A percentile compares a stretch with the other conserved stretches of the same genome.
Conservation (phyloP, 2,797 vertebrate genomes). For the Gymnodraco acuticeps region DNA sequence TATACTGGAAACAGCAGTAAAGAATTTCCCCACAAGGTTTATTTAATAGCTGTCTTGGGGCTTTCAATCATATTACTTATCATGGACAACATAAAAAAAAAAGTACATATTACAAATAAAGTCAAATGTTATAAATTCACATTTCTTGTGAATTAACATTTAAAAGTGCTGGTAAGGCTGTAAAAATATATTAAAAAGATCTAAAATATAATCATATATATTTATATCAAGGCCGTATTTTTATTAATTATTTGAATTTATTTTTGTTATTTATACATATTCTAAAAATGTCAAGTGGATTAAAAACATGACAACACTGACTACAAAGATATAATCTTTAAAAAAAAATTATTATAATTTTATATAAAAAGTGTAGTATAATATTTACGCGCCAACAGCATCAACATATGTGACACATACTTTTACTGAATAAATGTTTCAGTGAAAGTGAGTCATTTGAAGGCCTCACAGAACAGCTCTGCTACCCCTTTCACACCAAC, state of each 20-base stretch:
- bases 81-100: neutral
- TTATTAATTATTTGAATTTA: neutral
- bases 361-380: neutral
- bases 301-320: neutral
- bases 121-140: too few species aligned
- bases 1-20: neutral
- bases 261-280: neutral
- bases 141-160: too few species aligned
- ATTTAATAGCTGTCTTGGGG: neutral
- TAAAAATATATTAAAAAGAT: too few species aligned
- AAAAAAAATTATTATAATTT: neutral
- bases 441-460: slow-evolving; percentile 29
- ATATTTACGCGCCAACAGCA: neutral
- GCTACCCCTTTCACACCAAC: too few species aligned
- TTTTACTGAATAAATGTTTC: slow-evolving; percentile 25
- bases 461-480: slow-evolving; percentile 25
- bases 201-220: too few species aligned
- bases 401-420: neutral
- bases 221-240: too few species aligned
- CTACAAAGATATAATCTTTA: neutral
- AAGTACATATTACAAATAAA: neutral
- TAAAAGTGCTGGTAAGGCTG: too few species aligned
- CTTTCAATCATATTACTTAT: neutral
- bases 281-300: neutral
- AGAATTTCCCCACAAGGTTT: neutral